phyloP scores from a whole-genome alignment of 1,140 invertebrate species.

The Drosophila athabasca region DNA sequence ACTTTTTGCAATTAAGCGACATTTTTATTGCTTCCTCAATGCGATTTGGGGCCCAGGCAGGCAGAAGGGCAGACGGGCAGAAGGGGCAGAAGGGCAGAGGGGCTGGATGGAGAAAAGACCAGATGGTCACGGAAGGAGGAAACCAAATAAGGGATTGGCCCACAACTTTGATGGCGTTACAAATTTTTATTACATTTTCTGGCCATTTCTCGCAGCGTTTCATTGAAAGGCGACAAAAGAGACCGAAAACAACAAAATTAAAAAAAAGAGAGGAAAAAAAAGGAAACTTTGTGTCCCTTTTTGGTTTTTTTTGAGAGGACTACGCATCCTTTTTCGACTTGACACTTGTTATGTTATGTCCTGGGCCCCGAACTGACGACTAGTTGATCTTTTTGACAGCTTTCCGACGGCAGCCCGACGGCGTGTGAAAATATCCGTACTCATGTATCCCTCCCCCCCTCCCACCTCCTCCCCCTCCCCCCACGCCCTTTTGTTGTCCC shows the following conservation, averaged over 20 bases:
- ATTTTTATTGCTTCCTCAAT: constrained; percentile 71
- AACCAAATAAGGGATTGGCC: neutral
- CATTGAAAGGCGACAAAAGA: constrained; percentile 50
- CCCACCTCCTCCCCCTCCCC: no score
- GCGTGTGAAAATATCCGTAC: constrained; percentile 32
- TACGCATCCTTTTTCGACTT: constrained; percentile 10
- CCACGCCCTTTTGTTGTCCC: no score
- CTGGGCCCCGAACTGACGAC: no score
- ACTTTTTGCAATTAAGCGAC: constrained; percentile 72
- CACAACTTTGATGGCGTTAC: constrained; percentile 55
- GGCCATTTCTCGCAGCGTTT: constrained; percentile 51
- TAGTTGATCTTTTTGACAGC: no score
- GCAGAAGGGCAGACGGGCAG: neutral
- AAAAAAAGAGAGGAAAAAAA: constrained; percentile 5
- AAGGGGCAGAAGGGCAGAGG: neutral
- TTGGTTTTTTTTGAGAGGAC: constrained; percentile 12
- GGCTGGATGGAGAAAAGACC: no score
- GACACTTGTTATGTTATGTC: no score
- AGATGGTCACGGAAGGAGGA: neutral
- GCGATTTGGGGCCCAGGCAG: constrained; percentile 11
- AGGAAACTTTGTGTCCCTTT: constrained; percentile 10
- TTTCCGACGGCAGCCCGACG: no score
- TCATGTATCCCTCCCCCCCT: no score
- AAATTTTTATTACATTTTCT: constrained; percentile 70
- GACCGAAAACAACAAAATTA: constrained; percentile 15